phyloP scores from a whole-genome alignment of 64 coral and sea anemone species.

The Montipora foliosa region DNA sequence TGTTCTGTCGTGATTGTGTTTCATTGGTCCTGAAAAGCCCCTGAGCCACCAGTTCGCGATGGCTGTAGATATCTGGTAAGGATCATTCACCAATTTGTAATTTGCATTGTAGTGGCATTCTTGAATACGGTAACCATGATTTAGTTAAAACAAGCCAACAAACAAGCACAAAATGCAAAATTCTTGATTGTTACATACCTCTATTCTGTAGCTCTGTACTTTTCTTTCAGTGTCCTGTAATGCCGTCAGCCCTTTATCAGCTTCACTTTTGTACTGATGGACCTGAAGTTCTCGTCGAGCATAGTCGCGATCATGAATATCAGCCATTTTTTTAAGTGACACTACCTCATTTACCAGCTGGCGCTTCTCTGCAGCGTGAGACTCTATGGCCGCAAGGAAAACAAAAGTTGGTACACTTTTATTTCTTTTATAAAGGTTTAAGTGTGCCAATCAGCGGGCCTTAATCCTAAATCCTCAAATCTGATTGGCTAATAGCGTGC shows the following conservation, averaged over 20 bases:
- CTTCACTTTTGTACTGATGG: conserved; percentile 90
- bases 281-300: conserved; percentile 89
- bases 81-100: too few relatives aligned
- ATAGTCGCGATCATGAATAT: conserved; percentile 78
- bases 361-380: conserved; percentile 85
- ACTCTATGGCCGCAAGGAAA: conserved; percentile 46
- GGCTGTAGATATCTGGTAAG: too few relatives aligned
- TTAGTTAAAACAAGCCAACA: too few relatives aligned
- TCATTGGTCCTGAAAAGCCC: too few relatives aligned
- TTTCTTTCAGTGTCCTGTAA: conserved; percentile 92
- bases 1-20: too few relatives aligned
- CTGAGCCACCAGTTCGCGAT: too few relatives aligned
- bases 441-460: too few relatives aligned
- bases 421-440: too few relatives aligned
- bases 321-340: conserved; percentile 87
- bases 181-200: conserved; percentile 43
- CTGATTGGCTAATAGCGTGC: too few relatives aligned
- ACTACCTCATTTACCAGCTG: conserved; percentile 98
- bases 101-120: too few relatives aligned
- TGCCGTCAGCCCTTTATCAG: conserved; percentile 89
- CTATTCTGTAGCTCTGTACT: conserved; percentile 79
- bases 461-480: too few relatives aligned
- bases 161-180: not conserved
- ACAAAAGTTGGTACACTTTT: not conserved
- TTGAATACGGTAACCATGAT: too few relatives aligned